Conservation (phyloP, 1,140 invertebrate species). For the Drosophila azteca region DNA sequence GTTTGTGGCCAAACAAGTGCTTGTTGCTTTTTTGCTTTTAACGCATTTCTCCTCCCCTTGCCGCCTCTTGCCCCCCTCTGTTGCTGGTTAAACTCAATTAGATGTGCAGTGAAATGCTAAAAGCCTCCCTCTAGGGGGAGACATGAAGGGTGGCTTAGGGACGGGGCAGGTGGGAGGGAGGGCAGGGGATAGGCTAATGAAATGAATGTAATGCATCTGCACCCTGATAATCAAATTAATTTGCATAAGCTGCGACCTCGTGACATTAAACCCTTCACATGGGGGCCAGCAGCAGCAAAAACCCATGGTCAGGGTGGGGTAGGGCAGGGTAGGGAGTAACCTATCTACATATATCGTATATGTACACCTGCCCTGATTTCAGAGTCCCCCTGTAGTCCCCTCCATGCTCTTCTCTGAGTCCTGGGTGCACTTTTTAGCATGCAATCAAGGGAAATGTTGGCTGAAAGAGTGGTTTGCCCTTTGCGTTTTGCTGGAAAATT, state of each 20-base stretch:
- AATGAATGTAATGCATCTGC: slow-evolving; percentile 60
- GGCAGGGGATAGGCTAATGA: slow-evolving; percentile 43
- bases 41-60: neutral
- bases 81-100: slow-evolving; percentile 42
- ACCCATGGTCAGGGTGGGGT: slow-evolving; percentile 9
- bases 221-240: slow-evolving; percentile 72
- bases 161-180: slow-evolving; percentile 3
- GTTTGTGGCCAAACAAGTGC: slow-evolving; percentile 5
- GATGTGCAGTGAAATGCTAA: slow-evolving; percentile 55
- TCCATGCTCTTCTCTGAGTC: slow-evolving; percentile 27
- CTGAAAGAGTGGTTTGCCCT: slow-evolving; percentile 35
- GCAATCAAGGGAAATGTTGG: slow-evolving; percentile 27
- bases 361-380: slow-evolving; percentile 50
- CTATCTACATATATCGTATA: too few species aligned
- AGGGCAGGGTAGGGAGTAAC: neutral
- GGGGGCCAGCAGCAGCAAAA: neutral
- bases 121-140: slow-evolving; percentile 46
- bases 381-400: neutral
- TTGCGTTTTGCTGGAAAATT: slow-evolving; percentile 58
- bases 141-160: slow-evolving; percentile 1
- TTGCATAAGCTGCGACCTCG: slow-evolving; percentile 61
- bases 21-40: slow-evolving; percentile 27
- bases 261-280: slow-evolving; percentile 47
- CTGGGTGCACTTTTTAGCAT: slow-evolving; percentile 57
- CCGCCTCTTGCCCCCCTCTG: neutral